A percentile compares a stretch with the other conserved stretches of the same genome.
Conservation (phyloP, 2,888 invertebrate genomes). For the Epinotia demarniana region DNA sequence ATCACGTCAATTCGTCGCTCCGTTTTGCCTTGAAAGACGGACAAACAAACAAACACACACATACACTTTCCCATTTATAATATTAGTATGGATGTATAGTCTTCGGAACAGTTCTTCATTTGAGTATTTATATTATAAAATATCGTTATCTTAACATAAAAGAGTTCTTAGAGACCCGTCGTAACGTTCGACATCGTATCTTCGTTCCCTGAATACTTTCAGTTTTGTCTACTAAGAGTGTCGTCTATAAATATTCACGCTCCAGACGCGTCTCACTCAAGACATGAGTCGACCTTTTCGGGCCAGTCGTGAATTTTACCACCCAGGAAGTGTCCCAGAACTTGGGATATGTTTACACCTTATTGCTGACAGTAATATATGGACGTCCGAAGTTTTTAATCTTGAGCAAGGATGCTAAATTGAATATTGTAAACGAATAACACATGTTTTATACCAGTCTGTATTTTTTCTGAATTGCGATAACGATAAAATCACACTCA, state of each 20-base stretch:
- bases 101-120: too few species aligned
- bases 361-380: constrained; percentile 20
- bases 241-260: constrained; percentile 49
- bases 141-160: too few species aligned
- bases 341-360: constrained; percentile 38
- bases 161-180: background rate
- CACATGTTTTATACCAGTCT: too few species aligned
- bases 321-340: constrained; percentile 27
- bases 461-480: background rate
- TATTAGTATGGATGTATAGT: too few species aligned
- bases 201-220: constrained; percentile 29
- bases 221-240: constrained; percentile 34
- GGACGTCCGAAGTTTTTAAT: constrained; percentile 30
- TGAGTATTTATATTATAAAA: too few species aligned
- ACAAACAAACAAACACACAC: too few species aligned
- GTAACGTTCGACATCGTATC: background rate
- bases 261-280: constrained; percentile 22
- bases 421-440: background rate
- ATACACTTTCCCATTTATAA: too few species aligned
- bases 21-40: too few species aligned
- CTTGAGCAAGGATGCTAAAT: background rate
- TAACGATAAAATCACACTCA: too few species aligned
- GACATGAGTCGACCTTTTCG: constrained; percentile 38
- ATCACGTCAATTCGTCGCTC: too few species aligned
- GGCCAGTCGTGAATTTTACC: constrained; percentile 30